phyloP scores from a whole-genome alignment of 1,140 invertebrate genomes.

The Drosophila sp. region DNA sequence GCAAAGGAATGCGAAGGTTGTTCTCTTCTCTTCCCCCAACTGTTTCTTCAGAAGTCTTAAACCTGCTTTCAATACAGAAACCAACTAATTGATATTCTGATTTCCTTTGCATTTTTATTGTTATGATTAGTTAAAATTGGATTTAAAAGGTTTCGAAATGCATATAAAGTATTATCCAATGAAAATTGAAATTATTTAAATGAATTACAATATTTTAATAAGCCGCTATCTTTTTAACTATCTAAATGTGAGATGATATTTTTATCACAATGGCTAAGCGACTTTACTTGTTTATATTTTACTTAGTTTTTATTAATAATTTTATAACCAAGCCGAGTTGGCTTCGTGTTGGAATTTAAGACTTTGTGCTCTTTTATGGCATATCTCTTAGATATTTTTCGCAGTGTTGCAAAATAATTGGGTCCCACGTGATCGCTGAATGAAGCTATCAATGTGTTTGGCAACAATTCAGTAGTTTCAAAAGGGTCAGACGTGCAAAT shows the following conservation, averaged over 20 bases:
- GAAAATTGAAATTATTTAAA: no score
- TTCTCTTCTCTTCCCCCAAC: neutral
- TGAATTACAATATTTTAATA: no score
- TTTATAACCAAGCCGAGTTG: no score
- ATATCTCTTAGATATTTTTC: constrained; percentile 36
- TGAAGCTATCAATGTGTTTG: constrained; percentile 41
- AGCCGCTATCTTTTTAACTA: no score
- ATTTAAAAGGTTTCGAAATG: no score
- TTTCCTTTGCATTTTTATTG: neutral
- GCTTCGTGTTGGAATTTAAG: no score
- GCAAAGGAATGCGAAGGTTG: constrained; percentile 67
- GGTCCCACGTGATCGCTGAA: constrained; percentile 31
- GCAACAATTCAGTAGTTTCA: constrained; percentile 67
- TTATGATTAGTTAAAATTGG: neutral
- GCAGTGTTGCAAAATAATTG: constrained; percentile 65
- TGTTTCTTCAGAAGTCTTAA: neutral
- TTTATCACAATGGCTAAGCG: no score
- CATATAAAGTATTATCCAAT: no score
- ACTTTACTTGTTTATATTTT: no score
- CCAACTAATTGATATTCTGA: constrained; percentile 4
- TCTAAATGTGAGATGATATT: no score
- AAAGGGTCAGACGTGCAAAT: constrained; percentile 74
- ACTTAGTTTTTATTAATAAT: neutral
- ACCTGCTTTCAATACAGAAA: constrained; percentile 2
- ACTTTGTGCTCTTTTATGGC: no score